A percentile compares a stretch with the other conserved stretches of the same genome.
Conservation (phyloP, 2,113 vertebrate species). For the Gnathonemus echidnorhynchus region DNA sequence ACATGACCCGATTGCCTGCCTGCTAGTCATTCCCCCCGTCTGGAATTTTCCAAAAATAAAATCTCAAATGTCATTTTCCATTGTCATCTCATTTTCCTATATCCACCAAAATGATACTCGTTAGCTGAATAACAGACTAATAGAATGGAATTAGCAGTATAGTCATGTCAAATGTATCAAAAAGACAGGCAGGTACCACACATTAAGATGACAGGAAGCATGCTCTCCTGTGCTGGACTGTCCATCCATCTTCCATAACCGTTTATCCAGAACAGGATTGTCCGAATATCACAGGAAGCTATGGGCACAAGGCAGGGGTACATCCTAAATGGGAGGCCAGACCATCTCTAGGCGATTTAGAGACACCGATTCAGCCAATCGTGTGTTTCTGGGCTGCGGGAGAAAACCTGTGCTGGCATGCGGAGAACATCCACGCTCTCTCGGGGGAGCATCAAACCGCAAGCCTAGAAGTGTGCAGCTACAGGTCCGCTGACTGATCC, state of each 20-base stretch:
- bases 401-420: background rate
- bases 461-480: background rate
- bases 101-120: background rate
- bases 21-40: background rate
- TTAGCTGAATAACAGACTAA: background rate
- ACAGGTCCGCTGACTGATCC: background rate
- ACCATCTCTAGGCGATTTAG: background rate
- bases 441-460: background rate
- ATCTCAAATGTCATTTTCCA: background rate
- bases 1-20: background rate
- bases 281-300: background rate
- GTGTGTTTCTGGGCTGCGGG: background rate
- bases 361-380: background rate
- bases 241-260: background rate
- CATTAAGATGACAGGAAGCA: background rate
- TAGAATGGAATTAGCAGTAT: background rate
- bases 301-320: background rate
- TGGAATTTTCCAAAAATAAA: background rate
- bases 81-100: background rate
- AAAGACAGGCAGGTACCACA: background rate
- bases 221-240: background rate
- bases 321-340: background rate
- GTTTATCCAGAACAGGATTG: background rate
- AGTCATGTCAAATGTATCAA: background rate
- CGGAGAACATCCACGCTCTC: background rate